Conservation (phyloP, 2,888 invertebrate genomes). For the Ectemnius continuus region DNA sequence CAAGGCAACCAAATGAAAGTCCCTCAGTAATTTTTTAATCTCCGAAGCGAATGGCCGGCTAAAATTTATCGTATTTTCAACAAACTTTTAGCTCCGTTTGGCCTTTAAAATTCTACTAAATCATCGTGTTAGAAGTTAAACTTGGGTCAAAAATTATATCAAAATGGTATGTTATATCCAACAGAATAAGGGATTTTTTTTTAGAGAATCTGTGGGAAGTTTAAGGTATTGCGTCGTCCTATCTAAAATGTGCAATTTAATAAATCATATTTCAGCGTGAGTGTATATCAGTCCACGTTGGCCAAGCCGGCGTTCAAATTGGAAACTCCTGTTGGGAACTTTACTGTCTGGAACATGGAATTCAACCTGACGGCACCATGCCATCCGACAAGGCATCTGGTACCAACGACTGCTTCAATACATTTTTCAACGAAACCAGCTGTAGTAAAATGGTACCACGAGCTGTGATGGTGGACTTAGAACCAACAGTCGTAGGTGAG, state of each 20-base stretch:
- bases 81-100: conserved; percentile 37
- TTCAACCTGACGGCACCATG: conserved; percentile 88
- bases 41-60: conserved; percentile 45
- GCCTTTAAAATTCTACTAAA: conserved; percentile 22
- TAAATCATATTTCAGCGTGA: conserved; percentile 82
- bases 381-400: conserved; percentile 79
- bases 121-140: conserved; percentile 29
- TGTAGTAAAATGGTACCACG: conserved; percentile 94
- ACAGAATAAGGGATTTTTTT: background rate
- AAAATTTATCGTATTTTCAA: conserved; percentile 58
- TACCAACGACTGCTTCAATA: conserved; percentile 81
- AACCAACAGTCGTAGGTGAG: conserved; percentile 91
- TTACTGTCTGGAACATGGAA: conserved; percentile 90
- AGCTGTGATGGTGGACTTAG: conserved; percentile 92
- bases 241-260: background rate
- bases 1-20: conserved; percentile 50
- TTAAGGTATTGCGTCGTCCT: background rate
- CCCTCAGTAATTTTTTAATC: conserved; percentile 29
- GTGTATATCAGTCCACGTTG: conserved; percentile 92
- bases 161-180: conserved; percentile 45
- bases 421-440: conserved; percentile 91
- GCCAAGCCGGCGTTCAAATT: conserved; percentile 92
- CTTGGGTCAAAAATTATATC: conserved; percentile 19
- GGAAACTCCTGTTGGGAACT: conserved; percentile 92
- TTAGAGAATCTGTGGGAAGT: background rate